Evolutionary conservation across 2,113 vertebrate species (phyloP).

Genomic region (Talpa occidentalis): DNA sequence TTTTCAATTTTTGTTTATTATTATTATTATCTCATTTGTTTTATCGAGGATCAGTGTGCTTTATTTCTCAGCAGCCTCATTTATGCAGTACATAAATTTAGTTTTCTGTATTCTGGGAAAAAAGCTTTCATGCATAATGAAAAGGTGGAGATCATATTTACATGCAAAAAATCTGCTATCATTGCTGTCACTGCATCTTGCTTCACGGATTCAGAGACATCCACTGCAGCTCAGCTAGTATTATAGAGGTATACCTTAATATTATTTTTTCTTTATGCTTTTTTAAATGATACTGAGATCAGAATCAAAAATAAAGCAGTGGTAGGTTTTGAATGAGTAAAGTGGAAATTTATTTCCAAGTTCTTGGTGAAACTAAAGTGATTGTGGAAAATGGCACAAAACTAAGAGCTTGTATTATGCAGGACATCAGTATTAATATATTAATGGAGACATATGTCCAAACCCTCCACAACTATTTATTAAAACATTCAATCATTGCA

Average conservation of each 20-base stretch:
- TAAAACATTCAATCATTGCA: neutral
- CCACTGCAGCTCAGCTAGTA: neutral
- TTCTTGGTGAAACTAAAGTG: neutral
- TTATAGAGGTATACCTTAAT: slow-evolving; percentile 11
- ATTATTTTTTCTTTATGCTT: slow-evolving; percentile 39
- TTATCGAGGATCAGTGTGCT: neutral
- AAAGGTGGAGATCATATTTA: slow-evolving; percentile 58
- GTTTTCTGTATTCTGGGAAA: slow-evolving; percentile 47
- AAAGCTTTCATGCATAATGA: slow-evolving; percentile 58
- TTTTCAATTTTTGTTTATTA: neutral
- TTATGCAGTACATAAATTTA: slow-evolving; percentile 52
- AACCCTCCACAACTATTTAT: neutral
- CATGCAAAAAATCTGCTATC: slow-evolving; percentile 45
- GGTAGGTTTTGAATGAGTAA: slow-evolving; percentile 23
- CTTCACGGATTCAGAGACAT: slow-evolving; percentile 38
- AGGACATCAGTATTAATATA: slow-evolving; percentile 20
- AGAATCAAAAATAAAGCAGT: neutral
- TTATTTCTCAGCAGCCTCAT: slow-evolving; percentile 14
- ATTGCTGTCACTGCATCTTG: slow-evolving; percentile 39
- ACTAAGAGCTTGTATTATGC: slow-evolving; percentile 12
- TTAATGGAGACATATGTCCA: slow-evolving; percentile 11
- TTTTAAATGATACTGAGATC: slow-evolving; percentile 16
- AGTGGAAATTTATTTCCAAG: slow-evolving; percentile 17
- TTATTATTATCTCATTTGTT: slow-evolving; percentile 14
- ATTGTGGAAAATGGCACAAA: slow-evolving; percentile 31